Conservation (phyloP, 2,797 vertebrate genomes). For the Gila robusta region DNA sequence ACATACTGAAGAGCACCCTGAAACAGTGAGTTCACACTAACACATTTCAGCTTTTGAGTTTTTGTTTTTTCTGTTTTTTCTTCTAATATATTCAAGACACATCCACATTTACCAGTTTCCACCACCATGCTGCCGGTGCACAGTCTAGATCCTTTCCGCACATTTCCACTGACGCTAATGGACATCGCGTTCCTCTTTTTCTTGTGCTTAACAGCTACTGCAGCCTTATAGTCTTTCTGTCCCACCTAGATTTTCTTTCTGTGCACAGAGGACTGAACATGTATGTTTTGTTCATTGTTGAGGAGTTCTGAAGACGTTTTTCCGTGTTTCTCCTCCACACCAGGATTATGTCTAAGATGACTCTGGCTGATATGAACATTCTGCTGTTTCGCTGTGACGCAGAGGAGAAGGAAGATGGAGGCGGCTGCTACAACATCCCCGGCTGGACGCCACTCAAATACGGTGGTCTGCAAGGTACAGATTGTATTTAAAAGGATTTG, state of each 20-base stretch:
- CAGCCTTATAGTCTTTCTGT: not conserved
- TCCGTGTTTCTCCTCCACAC: not conserved
- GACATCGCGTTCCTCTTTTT: not conserved
- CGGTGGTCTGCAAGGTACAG: conserved; percentile 91
- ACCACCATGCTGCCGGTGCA: not conserved
- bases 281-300: not conserved
- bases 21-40: conserved; percentile 77
- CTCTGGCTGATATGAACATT: conserved; percentile 89
- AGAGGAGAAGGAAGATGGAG: conserved; percentile 94
- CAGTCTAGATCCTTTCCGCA: not conserved
- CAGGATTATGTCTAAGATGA: conserved; percentile 89
- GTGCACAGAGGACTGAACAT: not conserved
- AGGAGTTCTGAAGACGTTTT: not conserved
- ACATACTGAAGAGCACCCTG: conserved; percentile 84
- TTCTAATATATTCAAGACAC: not conserved
- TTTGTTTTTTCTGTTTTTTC: not conserved
- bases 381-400: conserved; percentile 92
- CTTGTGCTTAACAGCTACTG: not conserved
- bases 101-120: not conserved
- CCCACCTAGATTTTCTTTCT: not conserved
- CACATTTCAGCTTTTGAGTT: not conserved
- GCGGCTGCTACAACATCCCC: conserved; percentile 91
- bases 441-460: conserved; percentile 92
- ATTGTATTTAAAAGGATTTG: not conserved
- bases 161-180: not conserved